Evolutionary conservation across 2,888 invertebrate genomes (phyloP), one percentile per base, ranked within the genome.

Genomic region (Nemurella pictetii): DNA sequence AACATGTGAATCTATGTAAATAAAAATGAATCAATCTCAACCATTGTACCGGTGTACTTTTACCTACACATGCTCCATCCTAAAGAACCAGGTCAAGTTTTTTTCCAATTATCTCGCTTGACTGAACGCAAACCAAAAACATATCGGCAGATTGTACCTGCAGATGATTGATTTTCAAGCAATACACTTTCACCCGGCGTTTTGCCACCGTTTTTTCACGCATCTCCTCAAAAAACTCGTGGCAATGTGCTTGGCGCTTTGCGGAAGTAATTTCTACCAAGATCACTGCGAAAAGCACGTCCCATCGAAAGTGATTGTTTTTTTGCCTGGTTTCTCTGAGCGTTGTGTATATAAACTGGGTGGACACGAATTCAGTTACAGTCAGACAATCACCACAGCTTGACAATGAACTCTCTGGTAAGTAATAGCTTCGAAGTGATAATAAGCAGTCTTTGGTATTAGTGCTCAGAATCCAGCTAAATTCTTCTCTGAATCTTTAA

Each of bases 371-470:
- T 12, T 26, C 35, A 80, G 26, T 9, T 26, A 15, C 80, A 80
- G 80, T 80, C 35, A 26, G 25, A n/a, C 26, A 1, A 25, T 12
- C 32, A 15, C 80, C 35, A 35, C 80, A 26, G 32, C 80, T 25
- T 30, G n/a, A 80, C 80, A 80, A 80, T 80, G 80, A 80, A 80
- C 32, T 80, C 80, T 32, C 7, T 80, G 80, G 80, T 80, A 35
- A 80, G 80, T 30, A 9, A 26, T 4, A n/a, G n/a, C n/a, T n/a
- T n/a, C n/a, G n/a, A n/a, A n/a, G n/a, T n/a, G n/a, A n/a, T n/a
- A n/a, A n/a, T n/a, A n/a, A n/a, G n/a, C n/a, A n/a, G n/a, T n/a
- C n/a, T n/a, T n/a, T n/a, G n/a, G n/a, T n/a, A n/a, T n/a, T n/a
- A n/a, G n/a, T n/a, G n/a, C n/a, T n/a, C n/a, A n/a, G n/a, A n/a